phyloP scores from a whole-genome alignment of 1,140 invertebrate species.

The Drosophila lacteicornis region DNA sequence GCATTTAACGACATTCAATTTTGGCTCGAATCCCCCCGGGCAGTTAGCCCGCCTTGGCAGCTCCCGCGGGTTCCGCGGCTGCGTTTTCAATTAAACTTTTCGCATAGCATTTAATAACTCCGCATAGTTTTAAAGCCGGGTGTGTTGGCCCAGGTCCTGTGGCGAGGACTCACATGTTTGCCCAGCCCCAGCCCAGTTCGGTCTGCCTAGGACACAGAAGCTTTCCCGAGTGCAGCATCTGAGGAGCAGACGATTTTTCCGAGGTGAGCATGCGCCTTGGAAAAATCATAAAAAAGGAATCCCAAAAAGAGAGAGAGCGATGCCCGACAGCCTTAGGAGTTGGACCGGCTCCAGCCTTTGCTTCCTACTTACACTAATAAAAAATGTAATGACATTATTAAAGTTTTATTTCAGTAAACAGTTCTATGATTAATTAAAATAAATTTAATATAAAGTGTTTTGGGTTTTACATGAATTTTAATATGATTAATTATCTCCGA shows the following conservation, averaged over 20 bases:
- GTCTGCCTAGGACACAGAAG: constrained; percentile 35
- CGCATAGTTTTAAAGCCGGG: constrained; percentile 66
- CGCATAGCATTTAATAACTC: constrained; percentile 75
- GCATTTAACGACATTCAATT: constrained; percentile 69
- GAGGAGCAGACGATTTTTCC: constrained; percentile 8
- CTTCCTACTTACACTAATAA: constrained; percentile 16
- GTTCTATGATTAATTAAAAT: background rate
- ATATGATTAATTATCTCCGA: too few species aligned
- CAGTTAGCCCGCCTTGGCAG: constrained; percentile 4
- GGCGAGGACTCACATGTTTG: constrained; percentile 31
- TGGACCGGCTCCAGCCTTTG: constrained; percentile 15
- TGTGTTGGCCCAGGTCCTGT: constrained; percentile 45
- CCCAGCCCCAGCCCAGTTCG: constrained; percentile 24
- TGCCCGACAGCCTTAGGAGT: background rate
- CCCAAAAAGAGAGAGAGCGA: constrained; percentile 1
- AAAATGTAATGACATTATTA: background rate
- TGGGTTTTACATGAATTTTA: background rate
- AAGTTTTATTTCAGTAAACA: background rate
- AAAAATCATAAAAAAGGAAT: background rate
- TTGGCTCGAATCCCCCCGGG: constrained; percentile 7
- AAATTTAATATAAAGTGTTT: background rate
- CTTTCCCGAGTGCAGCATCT: constrained; percentile 44
- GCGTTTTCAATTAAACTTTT: constrained; percentile 79
- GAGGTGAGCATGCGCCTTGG: constrained; percentile 57
- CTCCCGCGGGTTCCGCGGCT: constrained; percentile 29